Evolutionary conservation across 2,797 vertebrate species (phyloP), one percentile per base, ranked within the genome.

Genomic region (Falco biarmicus): DNA sequence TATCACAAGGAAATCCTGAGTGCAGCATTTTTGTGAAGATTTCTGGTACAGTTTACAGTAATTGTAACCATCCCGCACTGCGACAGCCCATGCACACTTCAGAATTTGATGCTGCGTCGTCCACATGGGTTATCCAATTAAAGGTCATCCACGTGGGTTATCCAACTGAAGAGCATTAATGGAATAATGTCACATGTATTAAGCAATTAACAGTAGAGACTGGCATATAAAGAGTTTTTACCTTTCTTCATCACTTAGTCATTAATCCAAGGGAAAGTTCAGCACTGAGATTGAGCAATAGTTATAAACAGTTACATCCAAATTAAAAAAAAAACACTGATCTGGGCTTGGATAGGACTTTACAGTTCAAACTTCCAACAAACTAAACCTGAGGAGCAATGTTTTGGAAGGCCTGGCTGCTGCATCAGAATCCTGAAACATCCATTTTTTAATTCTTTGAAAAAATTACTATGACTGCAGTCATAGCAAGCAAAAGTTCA

Each of bases 1-100:
- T 95, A 93, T 83, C 92, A 74, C 54, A 61, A 63, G 71, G 45
- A 90, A 95, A 92, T 84, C 69, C 78, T 53, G 51, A 94, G 47
- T 9, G 24, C 28, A 45, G 53, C 5, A 2, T 78, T 93, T 73
- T 73, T 69, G 25, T 83, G 48, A n/a, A 43, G 66, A 59, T 65
- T 85, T 83, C 61, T 89, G 14, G 19, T 64, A 69, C 79, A 64
- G 53, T 71, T 77, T 78, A 51, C 19, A 8, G 59, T 54, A 88
- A 66, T 34, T 83, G 74, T 29, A 61, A 91, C 60, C 73, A 68
- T 48, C 74, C 66, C 7, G 2, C 57, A 31, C 15, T 19, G 15
- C 2, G 1, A 26, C 19, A 34, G 56, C 60, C 51, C 7, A 3
- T 4, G 8, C 11, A 10, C 0, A 0, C 24, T 71, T 83, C 31